Evolutionary conservation across 2,113 vertebrate genomes (phyloP).

Genomic region (Alaudala cheleensis): DNA sequence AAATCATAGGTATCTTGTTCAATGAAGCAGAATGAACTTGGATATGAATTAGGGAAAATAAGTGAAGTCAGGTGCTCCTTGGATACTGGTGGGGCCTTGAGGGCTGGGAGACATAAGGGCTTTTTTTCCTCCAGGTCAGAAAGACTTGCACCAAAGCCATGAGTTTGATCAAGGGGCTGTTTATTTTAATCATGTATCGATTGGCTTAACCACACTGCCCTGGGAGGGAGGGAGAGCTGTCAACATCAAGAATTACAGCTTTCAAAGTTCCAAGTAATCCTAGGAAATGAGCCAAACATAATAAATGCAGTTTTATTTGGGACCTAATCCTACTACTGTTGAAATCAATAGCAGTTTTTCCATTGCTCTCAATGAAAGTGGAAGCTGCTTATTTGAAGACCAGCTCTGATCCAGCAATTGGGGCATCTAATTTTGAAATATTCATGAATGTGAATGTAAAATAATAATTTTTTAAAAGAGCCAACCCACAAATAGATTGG

Average conservation of each 20-base stretch:
- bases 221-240: slow-evolving; percentile 50
- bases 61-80: slow-evolving; percentile 13
- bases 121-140: neutral
- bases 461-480: neutral
- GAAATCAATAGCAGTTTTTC: slow-evolving; percentile 47
- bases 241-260: slow-evolving; percentile 63
- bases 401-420: neutral
- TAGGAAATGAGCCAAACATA: slow-evolving; percentile 67
- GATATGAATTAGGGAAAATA: neutral
- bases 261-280: slow-evolving; percentile 58
- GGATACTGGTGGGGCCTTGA: neutral
- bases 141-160: neutral
- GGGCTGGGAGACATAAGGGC: neutral
- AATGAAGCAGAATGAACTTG: neutral
- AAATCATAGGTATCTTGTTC: neutral
- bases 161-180: slow-evolving; percentile 53
- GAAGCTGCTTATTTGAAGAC: neutral
- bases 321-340: slow-evolving; percentile 22
- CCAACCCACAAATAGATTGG: neutral
- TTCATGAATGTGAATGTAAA: neutral
- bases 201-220: slow-evolving; percentile 28
- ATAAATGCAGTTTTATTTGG: slow-evolving; percentile 47
- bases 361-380: neutral
- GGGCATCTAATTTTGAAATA: slow-evolving; percentile 16
- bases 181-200: slow-evolving; percentile 62